phyloP scores from a whole-genome alignment of 1,140 invertebrate species.

The Arion vulgaris region DNA sequence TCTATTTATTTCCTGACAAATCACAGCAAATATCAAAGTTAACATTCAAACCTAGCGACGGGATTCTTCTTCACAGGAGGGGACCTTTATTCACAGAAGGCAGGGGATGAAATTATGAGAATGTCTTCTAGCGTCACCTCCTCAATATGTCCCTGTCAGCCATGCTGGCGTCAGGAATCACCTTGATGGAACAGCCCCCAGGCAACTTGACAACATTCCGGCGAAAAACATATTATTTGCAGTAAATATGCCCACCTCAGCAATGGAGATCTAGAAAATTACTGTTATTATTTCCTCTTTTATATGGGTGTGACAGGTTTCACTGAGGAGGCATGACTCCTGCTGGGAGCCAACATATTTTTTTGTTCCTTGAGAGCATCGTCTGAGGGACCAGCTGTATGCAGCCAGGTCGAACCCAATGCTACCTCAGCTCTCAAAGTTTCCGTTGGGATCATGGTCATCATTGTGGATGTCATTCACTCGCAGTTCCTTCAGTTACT shows the following conservation, averaged over 20 bases:
- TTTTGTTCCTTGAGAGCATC: neutral
- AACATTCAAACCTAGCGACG: constrained; percentile 24
- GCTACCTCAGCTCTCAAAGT: neutral
- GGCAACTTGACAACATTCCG: constrained; percentile 38
- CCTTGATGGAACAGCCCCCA: constrained; percentile 22
- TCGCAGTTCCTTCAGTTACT: neutral
- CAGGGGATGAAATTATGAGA: constrained; percentile 41
- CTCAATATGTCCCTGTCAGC: constrained; percentile 42
- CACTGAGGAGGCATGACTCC: neutral
- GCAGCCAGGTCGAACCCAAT: neutral
- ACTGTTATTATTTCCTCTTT: constrained; percentile 41
- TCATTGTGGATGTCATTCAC: neutral
- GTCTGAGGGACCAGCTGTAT: neutral
- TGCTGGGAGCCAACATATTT: constrained; percentile 26
- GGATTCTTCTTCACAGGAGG: constrained; percentile 30
- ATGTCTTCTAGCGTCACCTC: neutral
- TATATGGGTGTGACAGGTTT: constrained; percentile 41
- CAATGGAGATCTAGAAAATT: constrained; percentile 38
- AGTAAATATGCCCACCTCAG: constrained; percentile 22
- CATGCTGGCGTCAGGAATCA: constrained; percentile 35
- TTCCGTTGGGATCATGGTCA: neutral
- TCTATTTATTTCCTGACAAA: constrained; percentile 4
- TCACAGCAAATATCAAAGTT: constrained; percentile 40
- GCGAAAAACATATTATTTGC: constrained; percentile 47
- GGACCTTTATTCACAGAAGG: constrained; percentile 28